Percentiles rank a stretch among this genome's conserved stretches.
phyloP scores from a whole-genome alignment of 2,113 vertebrate genomes.

The Orcinus orca region DNA sequence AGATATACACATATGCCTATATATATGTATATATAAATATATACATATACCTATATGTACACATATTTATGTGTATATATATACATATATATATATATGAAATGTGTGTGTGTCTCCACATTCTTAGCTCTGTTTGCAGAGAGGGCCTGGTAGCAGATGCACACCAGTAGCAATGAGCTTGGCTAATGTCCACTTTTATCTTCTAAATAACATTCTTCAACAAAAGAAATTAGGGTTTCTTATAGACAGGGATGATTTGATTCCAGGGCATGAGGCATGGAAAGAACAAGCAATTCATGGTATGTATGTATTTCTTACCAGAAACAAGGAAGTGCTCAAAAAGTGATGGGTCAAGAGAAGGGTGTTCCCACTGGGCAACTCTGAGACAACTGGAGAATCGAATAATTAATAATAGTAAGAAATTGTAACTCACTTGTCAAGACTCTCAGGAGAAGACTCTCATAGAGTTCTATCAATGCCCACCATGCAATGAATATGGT shows the following conservation, averaged over 20 bases:
- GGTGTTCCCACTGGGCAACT: background rate
- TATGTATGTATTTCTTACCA: background rate
- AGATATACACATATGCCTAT: too few relatives aligned
- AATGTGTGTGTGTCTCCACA: background rate
- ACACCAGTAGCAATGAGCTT: background rate
- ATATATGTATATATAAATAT: background rate
- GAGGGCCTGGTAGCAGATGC: background rate
- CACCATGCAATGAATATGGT: background rate
- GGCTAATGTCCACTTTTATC: background rate
- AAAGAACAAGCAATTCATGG: background rate
- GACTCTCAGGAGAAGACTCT: background rate
- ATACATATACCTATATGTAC: background rate
- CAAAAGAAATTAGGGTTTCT: background rate
- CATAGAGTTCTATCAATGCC: background rate
- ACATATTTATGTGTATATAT: background rate
- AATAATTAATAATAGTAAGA: background rate
- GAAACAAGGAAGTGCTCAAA: background rate
- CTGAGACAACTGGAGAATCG: background rate
- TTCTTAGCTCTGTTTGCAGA: background rate
- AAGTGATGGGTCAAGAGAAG: background rate
- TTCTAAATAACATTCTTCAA: background rate
- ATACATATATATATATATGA: too few relatives aligned
- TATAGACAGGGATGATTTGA: background rate
- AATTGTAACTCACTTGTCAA: background rate
- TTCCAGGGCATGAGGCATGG: background rate